Evolutionary conservation across 2,797 vertebrate genomes (phyloP).

Genomic region (Rhabdomys pumilio): DNA sequence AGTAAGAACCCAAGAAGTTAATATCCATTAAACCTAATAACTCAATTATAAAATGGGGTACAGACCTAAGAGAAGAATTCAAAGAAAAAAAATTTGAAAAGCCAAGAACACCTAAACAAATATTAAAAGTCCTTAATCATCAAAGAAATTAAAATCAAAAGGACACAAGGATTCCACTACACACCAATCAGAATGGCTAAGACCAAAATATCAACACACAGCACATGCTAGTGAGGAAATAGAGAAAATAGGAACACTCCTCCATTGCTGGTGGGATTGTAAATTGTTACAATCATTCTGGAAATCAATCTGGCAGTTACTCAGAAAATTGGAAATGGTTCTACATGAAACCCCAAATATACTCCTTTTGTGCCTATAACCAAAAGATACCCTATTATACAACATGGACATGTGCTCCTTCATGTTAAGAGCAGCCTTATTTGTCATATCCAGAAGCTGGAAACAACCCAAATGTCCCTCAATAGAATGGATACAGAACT

Average conservation of each 20-base stretch:
- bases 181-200: background rate
- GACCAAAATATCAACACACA: background rate
- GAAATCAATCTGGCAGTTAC: background rate
- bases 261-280: background rate
- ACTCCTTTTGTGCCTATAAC: background rate
- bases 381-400: background rate
- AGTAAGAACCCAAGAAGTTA: background rate
- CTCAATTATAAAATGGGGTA: background rate
- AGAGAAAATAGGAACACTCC: background rate
- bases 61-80: background rate
- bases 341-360: background rate
- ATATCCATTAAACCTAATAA: background rate
- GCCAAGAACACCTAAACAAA: background rate
- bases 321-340: background rate
- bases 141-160: background rate
- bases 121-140: background rate
- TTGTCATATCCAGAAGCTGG: too few relatives aligned
- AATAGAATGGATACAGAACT: too few relatives aligned
- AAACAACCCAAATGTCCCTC: too few relatives aligned
- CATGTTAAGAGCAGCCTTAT: too few relatives aligned
- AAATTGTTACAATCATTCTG: background rate
- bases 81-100: background rate
- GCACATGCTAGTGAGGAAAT: background rate
- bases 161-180: background rate
- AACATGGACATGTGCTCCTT: background rate